Conservation (phyloP, 1,140 invertebrate species). For the Wasmannia auropunctata region DNA sequence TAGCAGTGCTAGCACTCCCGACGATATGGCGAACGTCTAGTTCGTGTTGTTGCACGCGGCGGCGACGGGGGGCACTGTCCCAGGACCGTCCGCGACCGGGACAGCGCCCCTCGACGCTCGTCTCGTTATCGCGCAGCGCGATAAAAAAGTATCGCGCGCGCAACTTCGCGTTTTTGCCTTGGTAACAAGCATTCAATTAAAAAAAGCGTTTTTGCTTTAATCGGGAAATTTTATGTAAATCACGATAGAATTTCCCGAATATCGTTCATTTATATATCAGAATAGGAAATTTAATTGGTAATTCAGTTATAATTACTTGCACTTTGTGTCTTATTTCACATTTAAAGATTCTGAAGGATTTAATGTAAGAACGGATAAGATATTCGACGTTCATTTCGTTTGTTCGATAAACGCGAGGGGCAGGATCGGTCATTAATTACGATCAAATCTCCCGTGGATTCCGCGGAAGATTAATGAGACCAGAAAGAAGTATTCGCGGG, state of each 20-base stretch:
- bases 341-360: neutral
- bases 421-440: neutral
- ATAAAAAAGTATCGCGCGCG: neutral
- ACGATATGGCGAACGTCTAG: constrained; percentile 71
- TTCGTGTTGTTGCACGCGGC: constrained; percentile 32
- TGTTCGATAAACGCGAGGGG: neutral
- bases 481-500: neutral
- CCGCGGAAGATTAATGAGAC: neutral
- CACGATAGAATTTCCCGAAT: neutral
- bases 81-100: constrained; percentile 51
- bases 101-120: neutral
- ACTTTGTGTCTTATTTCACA: neutral
- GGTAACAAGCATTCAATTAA: neutral
- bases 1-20: constrained; percentile 55
- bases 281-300: neutral
- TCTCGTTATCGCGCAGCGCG: neutral
- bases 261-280: no score
- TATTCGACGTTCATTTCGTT: neutral
- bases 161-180: neutral
- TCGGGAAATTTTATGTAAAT: neutral
- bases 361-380: neutral
- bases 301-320: neutral
- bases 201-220: no score
- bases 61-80: constrained; percentile 17
- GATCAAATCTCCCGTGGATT: neutral